phyloP scores from a whole-genome alignment of 2,113 vertebrate genomes.

The Mellivora capensis region DNA sequence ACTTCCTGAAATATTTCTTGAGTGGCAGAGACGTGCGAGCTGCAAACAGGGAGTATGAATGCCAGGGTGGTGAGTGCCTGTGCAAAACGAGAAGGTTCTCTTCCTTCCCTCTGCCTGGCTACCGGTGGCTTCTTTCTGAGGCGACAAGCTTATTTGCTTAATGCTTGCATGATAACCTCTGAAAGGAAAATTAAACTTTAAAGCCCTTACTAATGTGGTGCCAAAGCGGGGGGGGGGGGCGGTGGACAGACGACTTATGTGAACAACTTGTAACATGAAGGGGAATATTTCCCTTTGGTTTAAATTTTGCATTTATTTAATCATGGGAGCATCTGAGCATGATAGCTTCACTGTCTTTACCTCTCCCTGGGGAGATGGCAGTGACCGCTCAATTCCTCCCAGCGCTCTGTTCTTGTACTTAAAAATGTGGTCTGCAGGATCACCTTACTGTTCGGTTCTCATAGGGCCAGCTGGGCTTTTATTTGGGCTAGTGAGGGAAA shows the following conservation, averaged over 20 bases:
- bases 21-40: neutral
- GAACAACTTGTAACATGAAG: neutral
- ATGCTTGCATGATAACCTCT: neutral
- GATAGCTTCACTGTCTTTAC: neutral
- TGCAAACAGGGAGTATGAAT: rapidly evolving
- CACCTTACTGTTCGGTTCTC: neutral
- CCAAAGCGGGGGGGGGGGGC: neutral
- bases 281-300: constrained; percentile 37
- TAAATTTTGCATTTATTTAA: constrained; percentile 51
- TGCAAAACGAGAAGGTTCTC: neutral
- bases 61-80: neutral
- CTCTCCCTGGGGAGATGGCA: neutral
- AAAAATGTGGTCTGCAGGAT: neutral
- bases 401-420: neutral
- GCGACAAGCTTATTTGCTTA: neutral
- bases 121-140: neutral
- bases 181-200: constrained; percentile 21
- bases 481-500: neutral
- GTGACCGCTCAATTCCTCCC: neutral
- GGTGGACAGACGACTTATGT: neutral
- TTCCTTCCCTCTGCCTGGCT: neutral
- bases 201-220: neutral
- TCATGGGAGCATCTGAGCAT: neutral
- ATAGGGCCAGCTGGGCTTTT: neutral
- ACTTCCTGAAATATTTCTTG: neutral